Percentiles rank a stretch among this genome's conserved stretches.
These are phyloP conservation scores for Macroglossus sobrinus DNA, from an alignment of 2,113 vertebrate genomes.

Conservation along the genomic window DNA sequence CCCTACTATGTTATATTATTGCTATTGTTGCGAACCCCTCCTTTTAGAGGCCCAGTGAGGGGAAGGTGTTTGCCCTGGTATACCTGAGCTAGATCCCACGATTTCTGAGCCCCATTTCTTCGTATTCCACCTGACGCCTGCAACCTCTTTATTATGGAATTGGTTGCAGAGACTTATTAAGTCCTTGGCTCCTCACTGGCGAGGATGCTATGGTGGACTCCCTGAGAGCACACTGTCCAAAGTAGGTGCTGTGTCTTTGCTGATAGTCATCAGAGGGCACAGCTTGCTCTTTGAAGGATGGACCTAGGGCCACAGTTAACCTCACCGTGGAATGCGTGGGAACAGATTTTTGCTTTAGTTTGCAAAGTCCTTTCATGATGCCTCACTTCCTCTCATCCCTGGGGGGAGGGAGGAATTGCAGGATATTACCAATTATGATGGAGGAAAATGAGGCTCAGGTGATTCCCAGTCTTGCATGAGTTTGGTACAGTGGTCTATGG, in stretches of 20 bases:
- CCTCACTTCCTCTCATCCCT: background rate
- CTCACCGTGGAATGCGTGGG: background rate
- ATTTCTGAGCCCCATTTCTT: background rate
- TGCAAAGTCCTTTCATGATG: background rate
- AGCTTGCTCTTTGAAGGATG: background rate
- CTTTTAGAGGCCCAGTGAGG: background rate
- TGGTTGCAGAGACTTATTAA: background rate
- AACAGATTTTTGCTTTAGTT: background rate
- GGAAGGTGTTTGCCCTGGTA: background rate
- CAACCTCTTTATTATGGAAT: background rate
- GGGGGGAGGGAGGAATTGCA: background rate
- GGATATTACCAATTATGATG: background rate
- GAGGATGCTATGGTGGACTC: background rate
- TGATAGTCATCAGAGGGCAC: background rate
- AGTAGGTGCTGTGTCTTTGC: background rate
- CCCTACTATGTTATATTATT: background rate
- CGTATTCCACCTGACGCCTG: rapidly evolving
- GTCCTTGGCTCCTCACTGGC: background rate
- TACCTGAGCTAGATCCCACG: background rate
- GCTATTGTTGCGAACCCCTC: background rate
- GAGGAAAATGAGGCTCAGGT: background rate
- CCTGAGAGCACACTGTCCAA: background rate
- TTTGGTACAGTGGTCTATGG: rapidly evolving
- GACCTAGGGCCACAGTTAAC: background rate
- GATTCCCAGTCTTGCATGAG: background rate